A percentile compares a stretch with the other conserved stretches of the same genome.
Conservation (phyloP, 1,140 invertebrate species). For the Lethrus apterus region DNA sequence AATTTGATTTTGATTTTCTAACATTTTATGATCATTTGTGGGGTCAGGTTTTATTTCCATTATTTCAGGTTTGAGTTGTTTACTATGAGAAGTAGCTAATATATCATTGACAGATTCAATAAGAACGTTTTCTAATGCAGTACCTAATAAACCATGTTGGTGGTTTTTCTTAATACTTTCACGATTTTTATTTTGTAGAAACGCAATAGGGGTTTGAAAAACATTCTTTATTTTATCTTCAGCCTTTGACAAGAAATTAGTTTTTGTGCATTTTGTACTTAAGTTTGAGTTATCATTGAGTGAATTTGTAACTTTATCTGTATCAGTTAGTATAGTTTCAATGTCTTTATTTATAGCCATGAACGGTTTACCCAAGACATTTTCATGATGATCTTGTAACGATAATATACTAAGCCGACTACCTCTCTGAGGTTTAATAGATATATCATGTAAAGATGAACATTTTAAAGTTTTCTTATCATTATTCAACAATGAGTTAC, state of each 20-base stretch:
- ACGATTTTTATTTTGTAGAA: background rate
- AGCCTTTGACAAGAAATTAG: constrained; percentile 2
- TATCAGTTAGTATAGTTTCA: background rate
- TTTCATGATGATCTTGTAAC: constrained; percentile 2
- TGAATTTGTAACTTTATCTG: background rate
- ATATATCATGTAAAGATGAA: background rate
- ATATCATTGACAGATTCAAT: constrained; percentile 30
- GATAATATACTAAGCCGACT: constrained; percentile 8
- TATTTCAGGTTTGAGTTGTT: too few species aligned
- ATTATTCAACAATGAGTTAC: constrained; percentile 1
- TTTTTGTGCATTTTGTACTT: constrained; percentile 1
- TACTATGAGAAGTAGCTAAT: constrained; percentile 21
- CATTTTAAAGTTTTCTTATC: background rate
- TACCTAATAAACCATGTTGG: constrained; percentile 25
- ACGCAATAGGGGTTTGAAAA: background rate
- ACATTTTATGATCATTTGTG: too few species aligned
- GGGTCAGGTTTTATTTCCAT: too few species aligned
- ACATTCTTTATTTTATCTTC: constrained; percentile 6
- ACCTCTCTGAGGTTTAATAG: too few species aligned
- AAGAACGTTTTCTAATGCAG: constrained; percentile 28
- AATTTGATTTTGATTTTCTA: too few species aligned
- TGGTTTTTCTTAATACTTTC: constrained; percentile 14
- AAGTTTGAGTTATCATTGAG: background rate
- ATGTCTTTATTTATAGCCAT: background rate
- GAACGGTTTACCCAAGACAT: background rate